These are phyloP conservation scores for Salarias fasciatus DNA, from an alignment of 2,797 vertebrate genomes.

Conservation along the genomic window DNA sequence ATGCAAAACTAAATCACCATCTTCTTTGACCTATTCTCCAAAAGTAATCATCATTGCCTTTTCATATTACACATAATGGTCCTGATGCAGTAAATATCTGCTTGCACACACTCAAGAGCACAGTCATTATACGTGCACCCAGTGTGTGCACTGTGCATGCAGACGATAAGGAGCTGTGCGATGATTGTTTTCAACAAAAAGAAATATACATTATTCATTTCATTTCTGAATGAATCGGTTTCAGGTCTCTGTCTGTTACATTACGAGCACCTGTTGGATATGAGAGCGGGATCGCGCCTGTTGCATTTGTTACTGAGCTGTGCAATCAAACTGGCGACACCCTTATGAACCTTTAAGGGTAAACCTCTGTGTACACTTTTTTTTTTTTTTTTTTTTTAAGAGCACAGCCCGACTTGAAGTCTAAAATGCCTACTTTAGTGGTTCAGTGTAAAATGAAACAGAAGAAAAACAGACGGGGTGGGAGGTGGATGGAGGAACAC, in stretches of 20 bases:
- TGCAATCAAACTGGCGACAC: slow-evolving; percentile 20
- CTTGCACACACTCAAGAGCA: not conserved
- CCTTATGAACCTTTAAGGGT: slow-evolving; percentile 3
- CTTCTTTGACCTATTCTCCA: slow-evolving; percentile 21
- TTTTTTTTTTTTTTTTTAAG: slow-evolving; percentile 7
- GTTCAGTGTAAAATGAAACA: slow-evolving; percentile 3
- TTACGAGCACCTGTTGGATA: not conserved
- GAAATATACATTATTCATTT: slow-evolving; percentile 36
- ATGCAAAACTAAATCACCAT: slow-evolving; percentile 4
- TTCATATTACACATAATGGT: slow-evolving; percentile 16
- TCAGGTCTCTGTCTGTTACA: not conserved
- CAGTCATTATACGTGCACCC: slow-evolving; percentile 1
- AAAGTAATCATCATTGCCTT: not conserved
- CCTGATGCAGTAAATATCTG: slow-evolving; percentile 9
- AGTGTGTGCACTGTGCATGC: not conserved
- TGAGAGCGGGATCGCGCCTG: not conserved
- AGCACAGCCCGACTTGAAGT: slow-evolving; percentile 20
- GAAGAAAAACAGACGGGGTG: not conserved
- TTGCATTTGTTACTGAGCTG: slow-evolving; percentile 1
- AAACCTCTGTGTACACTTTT: not conserved
- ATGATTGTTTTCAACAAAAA: slow-evolving; percentile 22
- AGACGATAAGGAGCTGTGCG: slow-evolving; percentile 2
- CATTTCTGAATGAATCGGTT: not conserved
- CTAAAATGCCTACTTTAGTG: slow-evolving; percentile 36
- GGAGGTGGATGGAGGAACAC: slow-evolving; percentile 1